These are phyloP conservation scores for Mixornis gularis DNA, from an alignment of 2,113 vertebrate species.

Conservation along the genomic window DNA sequence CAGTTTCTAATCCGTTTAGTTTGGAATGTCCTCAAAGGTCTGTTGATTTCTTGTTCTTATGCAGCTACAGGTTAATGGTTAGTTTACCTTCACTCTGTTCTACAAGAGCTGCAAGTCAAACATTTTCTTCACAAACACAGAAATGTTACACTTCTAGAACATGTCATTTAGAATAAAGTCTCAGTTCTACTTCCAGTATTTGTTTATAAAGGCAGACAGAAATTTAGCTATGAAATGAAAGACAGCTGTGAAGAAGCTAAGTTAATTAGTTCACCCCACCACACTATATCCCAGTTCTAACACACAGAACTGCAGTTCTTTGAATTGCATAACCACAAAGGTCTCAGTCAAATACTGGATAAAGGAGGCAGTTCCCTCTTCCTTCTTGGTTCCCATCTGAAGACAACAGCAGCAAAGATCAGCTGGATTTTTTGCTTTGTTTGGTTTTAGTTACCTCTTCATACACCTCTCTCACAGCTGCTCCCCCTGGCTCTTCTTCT, in stretches of 20 bases:
- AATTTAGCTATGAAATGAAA: background rate
- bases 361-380: background rate
- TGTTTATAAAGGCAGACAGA: background rate
- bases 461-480: constrained; percentile 86
- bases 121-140: background rate
- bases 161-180: background rate
- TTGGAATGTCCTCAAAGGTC: background rate
- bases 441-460: constrained; percentile 78
- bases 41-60: background rate
- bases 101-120: background rate
- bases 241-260: background rate
- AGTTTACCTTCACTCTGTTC: background rate
- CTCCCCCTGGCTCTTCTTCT: constrained; percentile 85
- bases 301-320: background rate
- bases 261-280: background rate
- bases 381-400: background rate
- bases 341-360: background rate
- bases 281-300: background rate
- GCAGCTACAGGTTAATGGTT: background rate
- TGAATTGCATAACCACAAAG: background rate
- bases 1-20: background rate
- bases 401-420: background rate
- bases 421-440: background rate
- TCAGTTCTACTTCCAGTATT: background rate
- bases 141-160: background rate